Base-by-base conservation (phyloP, 2,888 invertebrate species). In the Drosophila atroscutellata region DNA sequence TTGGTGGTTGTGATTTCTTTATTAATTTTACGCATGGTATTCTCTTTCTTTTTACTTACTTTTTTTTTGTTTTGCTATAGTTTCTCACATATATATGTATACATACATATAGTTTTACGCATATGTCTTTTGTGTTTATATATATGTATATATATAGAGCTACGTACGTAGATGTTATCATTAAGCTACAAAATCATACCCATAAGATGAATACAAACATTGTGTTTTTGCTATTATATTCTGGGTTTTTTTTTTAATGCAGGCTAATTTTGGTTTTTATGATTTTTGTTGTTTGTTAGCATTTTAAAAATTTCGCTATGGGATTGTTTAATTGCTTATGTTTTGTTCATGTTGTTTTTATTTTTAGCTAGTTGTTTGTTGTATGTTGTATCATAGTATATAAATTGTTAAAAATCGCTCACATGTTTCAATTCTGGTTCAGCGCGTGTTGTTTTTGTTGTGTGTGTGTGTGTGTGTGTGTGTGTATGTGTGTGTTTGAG, bases 1-100 rank as follows among this genome's bases (percentile, higher is more conserved):
- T 87, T 91, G 91, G 91, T 91, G 91, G 91, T 89, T 91, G 91
- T 90, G 90, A 87, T 91, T 91, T 89, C 91, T 78, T 81, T 89
- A 81, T 86, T 85, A 70, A 76, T 81, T 80, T 86, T 76, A 67
- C 54, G 68, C 72, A 79, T 84, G 51, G 73, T 74, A 58, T 69
- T 32, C 20, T 51, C n/a, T 4, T 72, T 39, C 52, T 34, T 32
- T 70, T 13, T 56, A 26, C 30, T 34, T 62, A 6, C 52, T 32
- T 56, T 62, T 13, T 56, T 64, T 45, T 45, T 45, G 15, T 45
- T 75, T 77, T 51, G 51, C 80, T 78, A 80, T 78, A 78, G 72
- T 80, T 72, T 77, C 58, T 78, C 72, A 67, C 76, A 68, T 72
- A 56, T 74, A 57, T 68, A 52, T 64, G 30, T 34, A 30, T 59